Evolutionary conservation across 2,888 invertebrate species (phyloP), one percentile per base, ranked within the genome.

Genomic region (Tetheella fluctuosa): DNA sequence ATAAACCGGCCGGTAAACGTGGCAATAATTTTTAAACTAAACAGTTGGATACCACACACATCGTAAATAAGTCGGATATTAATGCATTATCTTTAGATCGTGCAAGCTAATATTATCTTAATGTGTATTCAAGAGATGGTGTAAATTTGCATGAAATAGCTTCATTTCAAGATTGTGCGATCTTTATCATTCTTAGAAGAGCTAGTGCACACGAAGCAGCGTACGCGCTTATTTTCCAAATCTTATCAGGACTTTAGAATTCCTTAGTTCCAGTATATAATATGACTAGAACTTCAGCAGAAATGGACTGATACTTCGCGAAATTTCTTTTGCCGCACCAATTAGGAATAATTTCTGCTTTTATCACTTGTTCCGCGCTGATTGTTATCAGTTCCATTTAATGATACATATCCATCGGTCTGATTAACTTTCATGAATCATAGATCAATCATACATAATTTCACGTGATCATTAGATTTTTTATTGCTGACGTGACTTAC

Each of bases 401-500:
- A 15, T 25, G 23, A 57, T 59, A 70, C 48, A 54, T 61, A 69
- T 48, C 48, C 63, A 68, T 64, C 66, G 70, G 68, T 73, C 69
- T 73, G 64, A 64, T 73, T 64, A 71, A 59, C 69, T 64, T 59
- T 28, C 25, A 53, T 60, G 64, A 67, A 67, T 67, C 60, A 57
- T 61, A 64, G 57, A 73, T 67, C 69, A 63, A 64, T 65, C 71
- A 58, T 54, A 68, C 57, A 59, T 53, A 2, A n/a, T 23, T 25
- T 53, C 28, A 28, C 28, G 53, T 28, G n/a, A 53, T n/a, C n/a
- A 48, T 10, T 20, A 20, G 10, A n/a, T 42, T 37, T 37, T 37
- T 30, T 30, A 30, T 30, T 30, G 30, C 10, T 10, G 10, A 34
- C 34, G 34, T 34, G 13, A 34, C 13, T 34, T 34, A 34, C 34